phyloP scores from a whole-genome alignment of 2,797 vertebrate genomes.

The Chloroceryle inda region DNA sequence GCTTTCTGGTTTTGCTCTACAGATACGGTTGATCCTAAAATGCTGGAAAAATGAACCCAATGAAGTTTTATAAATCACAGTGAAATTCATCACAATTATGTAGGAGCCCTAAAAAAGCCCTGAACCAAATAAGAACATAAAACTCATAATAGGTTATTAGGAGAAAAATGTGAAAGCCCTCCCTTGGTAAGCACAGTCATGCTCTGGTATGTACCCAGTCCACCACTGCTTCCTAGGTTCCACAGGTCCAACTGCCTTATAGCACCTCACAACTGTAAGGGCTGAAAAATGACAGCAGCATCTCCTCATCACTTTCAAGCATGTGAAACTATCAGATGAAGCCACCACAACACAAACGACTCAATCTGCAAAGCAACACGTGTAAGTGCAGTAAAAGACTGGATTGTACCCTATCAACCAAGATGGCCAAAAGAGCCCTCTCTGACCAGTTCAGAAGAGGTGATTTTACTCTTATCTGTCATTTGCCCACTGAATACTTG shows the following conservation, averaged over 20 bases:
- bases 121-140: background rate
- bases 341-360: background rate
- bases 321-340: background rate
- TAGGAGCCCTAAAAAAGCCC: background rate
- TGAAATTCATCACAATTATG: background rate
- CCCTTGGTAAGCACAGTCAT: rapidly evolving
- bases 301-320: background rate
- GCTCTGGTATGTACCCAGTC: background rate
- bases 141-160: background rate
- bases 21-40: background rate
- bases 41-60: background rate
- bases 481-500: background rate
- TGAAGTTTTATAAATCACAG: background rate
- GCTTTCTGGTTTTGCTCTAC: background rate
- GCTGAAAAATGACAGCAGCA: background rate
- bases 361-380: background rate
- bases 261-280: background rate
- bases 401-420: background rate
- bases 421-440: background rate
- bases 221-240: background rate
- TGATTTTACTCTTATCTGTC: background rate
- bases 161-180: background rate
- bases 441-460: background rate
- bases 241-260: background rate
- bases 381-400: background rate